Evolutionary conservation across 1,140 invertebrate genomes (phyloP).

Genomic region (Saccostrea echinata): DNA sequence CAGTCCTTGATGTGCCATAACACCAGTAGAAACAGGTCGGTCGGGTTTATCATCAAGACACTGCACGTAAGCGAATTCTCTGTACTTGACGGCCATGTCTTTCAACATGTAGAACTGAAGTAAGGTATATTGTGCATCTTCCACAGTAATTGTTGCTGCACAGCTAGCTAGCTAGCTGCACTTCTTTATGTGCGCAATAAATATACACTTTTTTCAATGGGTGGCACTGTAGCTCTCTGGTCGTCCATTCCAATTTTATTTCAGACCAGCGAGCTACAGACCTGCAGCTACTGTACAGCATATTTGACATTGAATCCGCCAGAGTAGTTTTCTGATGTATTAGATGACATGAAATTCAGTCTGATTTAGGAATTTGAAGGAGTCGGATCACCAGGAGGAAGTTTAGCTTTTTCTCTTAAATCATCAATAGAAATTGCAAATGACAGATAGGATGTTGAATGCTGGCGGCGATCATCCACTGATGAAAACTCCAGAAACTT

Average conservation of each 20-base stretch:
- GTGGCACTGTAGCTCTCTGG: too few species aligned
- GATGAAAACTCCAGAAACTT: too few species aligned
- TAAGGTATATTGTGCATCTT: not conserved
- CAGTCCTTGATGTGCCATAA: slow-evolving; percentile 41
- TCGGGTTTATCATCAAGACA: slow-evolving; percentile 62
- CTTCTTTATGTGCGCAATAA: too few species aligned
- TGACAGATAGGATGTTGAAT: not conserved
- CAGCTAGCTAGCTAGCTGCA: too few species aligned
- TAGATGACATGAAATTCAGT: not conserved
- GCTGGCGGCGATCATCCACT: too few species aligned
- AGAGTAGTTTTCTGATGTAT: not conserved
- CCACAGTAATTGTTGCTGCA: not conserved
- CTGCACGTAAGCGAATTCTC: slow-evolving; percentile 5
- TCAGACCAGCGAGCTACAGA: too few species aligned
- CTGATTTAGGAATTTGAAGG: not conserved
- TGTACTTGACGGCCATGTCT: slow-evolving; percentile 51
- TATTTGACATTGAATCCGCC: not conserved
- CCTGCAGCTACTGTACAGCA: not conserved
- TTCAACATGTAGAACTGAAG: not conserved
- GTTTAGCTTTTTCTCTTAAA: not conserved
- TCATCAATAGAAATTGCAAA: not conserved
- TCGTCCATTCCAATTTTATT: too few species aligned
- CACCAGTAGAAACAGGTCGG: slow-evolving; percentile 46
- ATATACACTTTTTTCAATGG: too few species aligned
- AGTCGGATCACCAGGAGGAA: not conserved